Conservation (phyloP, 2,888 invertebrate species). For the Melinaea menophilus region DNA sequence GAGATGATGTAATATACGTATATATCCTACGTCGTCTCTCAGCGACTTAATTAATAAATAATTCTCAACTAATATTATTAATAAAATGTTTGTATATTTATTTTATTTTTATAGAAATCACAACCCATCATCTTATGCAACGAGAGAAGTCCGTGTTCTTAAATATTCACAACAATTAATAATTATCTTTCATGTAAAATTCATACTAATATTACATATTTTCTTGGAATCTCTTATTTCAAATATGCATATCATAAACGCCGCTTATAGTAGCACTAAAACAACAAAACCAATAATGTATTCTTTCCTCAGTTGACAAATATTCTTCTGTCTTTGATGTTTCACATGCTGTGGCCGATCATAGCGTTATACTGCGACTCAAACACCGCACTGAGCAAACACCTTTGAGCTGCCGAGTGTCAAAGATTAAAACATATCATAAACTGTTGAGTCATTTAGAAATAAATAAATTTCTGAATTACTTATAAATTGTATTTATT, state of each 20-base stretch:
- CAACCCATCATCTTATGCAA: too few species aligned
- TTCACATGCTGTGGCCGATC: conserved; percentile 40
- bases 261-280: conserved; percentile 5
- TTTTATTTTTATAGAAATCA: too few species aligned
- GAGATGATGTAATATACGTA: too few species aligned
- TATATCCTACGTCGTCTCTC: too few species aligned
- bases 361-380: conserved; percentile 47
- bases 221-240: too few species aligned
- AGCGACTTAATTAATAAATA: too few species aligned
- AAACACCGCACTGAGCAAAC: conserved; percentile 41
- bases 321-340: conserved; percentile 35
- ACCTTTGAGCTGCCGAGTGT: conserved; percentile 64
- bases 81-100: too few species aligned
- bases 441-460: neutral
- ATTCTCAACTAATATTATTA: too few species aligned
- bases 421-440: conserved; percentile 42
- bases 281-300: conserved; percentile 23
- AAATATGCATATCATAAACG: neutral
- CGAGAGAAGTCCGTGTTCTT: too few species aligned
- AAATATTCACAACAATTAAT: too few species aligned
- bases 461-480: neutral
- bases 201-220: too few species aligned
- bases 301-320: conserved; percentile 25
- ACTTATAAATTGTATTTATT: neutral
- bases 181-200: too few species aligned